Percentiles rank a stretch among this genome's conserved stretches.
These are phyloP conservation scores for Drosophila arawakana DNA, from an alignment of 1,140 invertebrate species.

Conservation along the genomic window DNA sequence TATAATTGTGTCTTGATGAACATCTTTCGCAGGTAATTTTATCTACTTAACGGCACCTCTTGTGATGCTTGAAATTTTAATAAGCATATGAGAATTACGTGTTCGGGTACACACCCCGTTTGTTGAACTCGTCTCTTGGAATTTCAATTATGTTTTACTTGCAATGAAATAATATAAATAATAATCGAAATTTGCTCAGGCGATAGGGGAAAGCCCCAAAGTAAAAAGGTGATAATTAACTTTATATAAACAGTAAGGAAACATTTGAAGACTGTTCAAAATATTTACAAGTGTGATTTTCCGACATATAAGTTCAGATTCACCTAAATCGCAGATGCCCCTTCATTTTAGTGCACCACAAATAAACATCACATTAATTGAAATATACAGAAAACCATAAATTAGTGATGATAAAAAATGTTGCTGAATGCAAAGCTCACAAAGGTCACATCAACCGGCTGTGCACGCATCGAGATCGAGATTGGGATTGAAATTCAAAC, in stretches of 20 bases:
- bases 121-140: conserved; percentile 48
- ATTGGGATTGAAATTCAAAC: conserved; percentile 9
- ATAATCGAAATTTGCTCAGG: no score
- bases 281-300: conserved; percentile 1
- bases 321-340: conserved; percentile 17
- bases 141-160: conserved; percentile 25
- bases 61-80: conserved; percentile 50
- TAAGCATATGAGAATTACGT: conserved; percentile 33
- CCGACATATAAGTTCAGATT: conserved; percentile 31
- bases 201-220: no score
- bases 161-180: not conserved
- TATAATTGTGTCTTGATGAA: conserved; percentile 12
- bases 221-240: no score
- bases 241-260: not conserved
- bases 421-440: conserved; percentile 55
- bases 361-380: conserved; percentile 39
- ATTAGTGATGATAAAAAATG: conserved; percentile 24
- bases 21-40: not conserved
- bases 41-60: conserved; percentile 19
- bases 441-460: conserved; percentile 76
- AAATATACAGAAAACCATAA: conserved; percentile 18
- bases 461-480: conserved; percentile 58
- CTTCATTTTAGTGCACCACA: conserved; percentile 35
- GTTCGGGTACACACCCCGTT: conserved; percentile 54
- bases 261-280: not conserved